Percentiles rank a stretch among this genome's conserved stretches.
Conservation (phyloP, 2,113 vertebrate genomes). For the Nycticebus coucang region DNA sequence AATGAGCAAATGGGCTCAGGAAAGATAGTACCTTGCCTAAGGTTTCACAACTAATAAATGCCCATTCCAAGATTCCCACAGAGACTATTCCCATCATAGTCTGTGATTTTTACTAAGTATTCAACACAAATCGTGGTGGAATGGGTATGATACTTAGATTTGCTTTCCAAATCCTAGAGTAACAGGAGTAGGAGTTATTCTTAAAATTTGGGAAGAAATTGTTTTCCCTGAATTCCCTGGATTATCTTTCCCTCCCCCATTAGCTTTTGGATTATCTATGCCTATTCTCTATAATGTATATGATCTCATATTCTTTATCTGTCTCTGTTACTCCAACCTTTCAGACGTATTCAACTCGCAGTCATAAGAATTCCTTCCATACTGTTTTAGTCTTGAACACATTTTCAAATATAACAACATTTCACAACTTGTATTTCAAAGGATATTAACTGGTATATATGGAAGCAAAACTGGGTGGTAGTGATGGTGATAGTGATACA, state of each 20-base stretch:
- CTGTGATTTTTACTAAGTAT: constrained; percentile 3
- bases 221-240: background rate
- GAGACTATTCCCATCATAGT: background rate
- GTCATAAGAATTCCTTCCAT: background rate
- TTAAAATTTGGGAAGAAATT: background rate
- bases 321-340: background rate
- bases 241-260: background rate
- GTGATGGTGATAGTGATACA: background rate
- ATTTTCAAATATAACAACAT: background rate
- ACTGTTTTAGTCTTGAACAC: background rate
- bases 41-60: background rate
- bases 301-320: background rate
- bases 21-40: background rate
- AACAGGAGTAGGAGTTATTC: background rate
- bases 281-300: background rate
- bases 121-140: constrained; percentile 16
- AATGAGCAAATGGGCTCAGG: background rate
- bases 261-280: background rate
- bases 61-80: background rate
- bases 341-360: background rate
- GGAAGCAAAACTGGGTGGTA: background rate
- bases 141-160: background rate
- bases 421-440: background rate
- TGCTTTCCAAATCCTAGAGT: background rate
- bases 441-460: background rate